Conservation (phyloP, 2,888 invertebrate genomes). For the Pachycephus smyrnensis region DNA sequence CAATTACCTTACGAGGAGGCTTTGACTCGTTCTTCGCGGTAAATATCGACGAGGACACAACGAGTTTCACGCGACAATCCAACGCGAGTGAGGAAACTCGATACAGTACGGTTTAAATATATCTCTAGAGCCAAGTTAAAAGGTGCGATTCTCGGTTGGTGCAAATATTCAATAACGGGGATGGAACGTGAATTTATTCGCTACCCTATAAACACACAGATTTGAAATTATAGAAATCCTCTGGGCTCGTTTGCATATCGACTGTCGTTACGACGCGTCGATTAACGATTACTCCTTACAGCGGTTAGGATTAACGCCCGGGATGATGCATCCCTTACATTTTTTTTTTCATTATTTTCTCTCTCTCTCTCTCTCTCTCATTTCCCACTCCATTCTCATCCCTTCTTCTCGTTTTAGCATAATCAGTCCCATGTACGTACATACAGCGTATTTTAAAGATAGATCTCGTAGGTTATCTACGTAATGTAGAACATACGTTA, state of each 20-base stretch:
- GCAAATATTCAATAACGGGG: slow-evolving; percentile 35
- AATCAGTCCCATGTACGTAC: slow-evolving; percentile 30
- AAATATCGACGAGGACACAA: neutral
- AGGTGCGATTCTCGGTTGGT: slow-evolving; percentile 32
- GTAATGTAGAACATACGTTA: neutral
- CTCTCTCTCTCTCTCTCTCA: neutral
- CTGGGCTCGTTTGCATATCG: neutral
- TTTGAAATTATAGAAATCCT: neutral
- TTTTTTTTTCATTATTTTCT: too few relatives aligned
- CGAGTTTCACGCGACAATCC: neutral
- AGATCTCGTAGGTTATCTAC: neutral
- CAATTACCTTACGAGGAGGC: neutral
- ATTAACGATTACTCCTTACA: neutral
- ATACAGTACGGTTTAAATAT: neutral
- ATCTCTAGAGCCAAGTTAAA: slow-evolving; percentile 27
- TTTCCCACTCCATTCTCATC: neutral
- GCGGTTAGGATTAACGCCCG: neutral
- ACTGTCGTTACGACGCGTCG: neutral
- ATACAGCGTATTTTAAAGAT: slow-evolving; percentile 22
- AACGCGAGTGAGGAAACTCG: neutral
- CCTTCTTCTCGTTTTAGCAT: slow-evolving; percentile 31
- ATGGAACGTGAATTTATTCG: slow-evolving; percentile 28
- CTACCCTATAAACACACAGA: slow-evolving; percentile 24
- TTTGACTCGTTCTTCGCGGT: neutral
- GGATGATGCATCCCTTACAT: neutral